phyloP scores from a whole-genome alignment of 2,113 vertebrate genomes.

The Hemiscyllium ocellatum region DNA sequence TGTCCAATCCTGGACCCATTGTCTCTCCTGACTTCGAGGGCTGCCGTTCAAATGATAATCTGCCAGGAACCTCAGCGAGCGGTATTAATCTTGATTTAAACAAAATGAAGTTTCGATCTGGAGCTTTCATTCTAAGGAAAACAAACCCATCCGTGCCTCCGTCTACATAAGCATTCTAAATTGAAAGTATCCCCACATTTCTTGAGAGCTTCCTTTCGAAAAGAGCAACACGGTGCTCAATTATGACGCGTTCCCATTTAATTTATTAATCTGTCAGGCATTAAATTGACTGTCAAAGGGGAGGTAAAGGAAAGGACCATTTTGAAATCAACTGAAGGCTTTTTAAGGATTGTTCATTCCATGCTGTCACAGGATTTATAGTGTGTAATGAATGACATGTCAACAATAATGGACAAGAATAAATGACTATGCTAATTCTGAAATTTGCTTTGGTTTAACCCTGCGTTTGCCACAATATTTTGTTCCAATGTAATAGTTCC shows the following conservation, averaged over 20 bases:
- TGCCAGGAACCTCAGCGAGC: not conserved
- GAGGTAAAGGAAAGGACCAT: constrained; percentile 33
- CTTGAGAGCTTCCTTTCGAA: not conserved
- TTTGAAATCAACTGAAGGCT: constrained; percentile 35
- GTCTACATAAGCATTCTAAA: not conserved
- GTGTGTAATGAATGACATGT: constrained; percentile 34
- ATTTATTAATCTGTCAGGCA: constrained; percentile 37
- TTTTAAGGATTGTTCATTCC: constrained; percentile 35
- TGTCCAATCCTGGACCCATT: not conserved
- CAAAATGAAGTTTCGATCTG: not conserved
- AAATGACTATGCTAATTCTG: constrained; percentile 36
- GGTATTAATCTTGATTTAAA: not conserved
- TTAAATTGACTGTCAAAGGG: constrained; percentile 35
- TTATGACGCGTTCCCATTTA: constrained; percentile 27
- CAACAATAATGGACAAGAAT: constrained; percentile 36
- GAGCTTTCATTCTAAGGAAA: not conserved
- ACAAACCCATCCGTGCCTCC: not conserved
- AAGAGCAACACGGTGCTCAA: constrained; percentile 6
- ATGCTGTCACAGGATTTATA: constrained; percentile 27
- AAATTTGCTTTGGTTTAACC: constrained; percentile 30
- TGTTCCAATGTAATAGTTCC: not conserved
- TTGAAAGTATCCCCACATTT: not conserved
- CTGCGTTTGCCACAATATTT: not conserved
- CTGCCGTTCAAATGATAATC: not conserved
- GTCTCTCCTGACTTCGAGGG: not conserved